These are phyloP conservation scores for Glareola pratincola DNA, from an alignment of 2,113 vertebrate species.

Conservation along the genomic window DNA sequence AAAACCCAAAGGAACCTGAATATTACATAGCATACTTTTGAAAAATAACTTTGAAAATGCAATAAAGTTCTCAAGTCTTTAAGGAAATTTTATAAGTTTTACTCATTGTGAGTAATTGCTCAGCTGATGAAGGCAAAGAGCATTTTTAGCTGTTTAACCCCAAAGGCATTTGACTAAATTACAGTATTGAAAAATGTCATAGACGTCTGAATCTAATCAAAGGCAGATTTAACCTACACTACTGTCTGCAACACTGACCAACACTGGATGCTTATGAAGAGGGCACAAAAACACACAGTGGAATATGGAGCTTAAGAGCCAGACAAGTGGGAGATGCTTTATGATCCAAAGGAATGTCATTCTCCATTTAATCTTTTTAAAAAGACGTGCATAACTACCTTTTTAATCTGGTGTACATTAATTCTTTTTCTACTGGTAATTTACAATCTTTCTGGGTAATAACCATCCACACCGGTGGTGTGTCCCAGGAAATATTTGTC, in stretches of 20 bases:
- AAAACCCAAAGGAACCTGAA: background rate
- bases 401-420: background rate
- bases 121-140: background rate
- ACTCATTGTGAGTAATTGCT: background rate
- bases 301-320: background rate
- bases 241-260: background rate
- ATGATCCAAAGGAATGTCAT: background rate
- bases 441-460: background rate
- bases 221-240: background rate
- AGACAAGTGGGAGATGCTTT: background rate
- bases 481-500: constrained; percentile 16
- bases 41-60: background rate
- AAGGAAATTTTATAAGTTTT: background rate
- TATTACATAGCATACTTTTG: background rate
- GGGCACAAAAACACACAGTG: background rate
- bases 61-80: background rate
- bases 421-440: background rate
- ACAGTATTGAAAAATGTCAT: background rate
- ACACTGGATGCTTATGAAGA: background rate
- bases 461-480: background rate
- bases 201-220: background rate
- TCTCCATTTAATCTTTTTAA: background rate
- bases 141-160: background rate
- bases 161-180: background rate
- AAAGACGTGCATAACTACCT: background rate